A percentile compares a stretch with the other conserved stretches of the same genome.
Evolutionary conservation across 2,113 vertebrate genomes (phyloP).

Genomic region (Phalacrocorax brasilianus): DNA sequence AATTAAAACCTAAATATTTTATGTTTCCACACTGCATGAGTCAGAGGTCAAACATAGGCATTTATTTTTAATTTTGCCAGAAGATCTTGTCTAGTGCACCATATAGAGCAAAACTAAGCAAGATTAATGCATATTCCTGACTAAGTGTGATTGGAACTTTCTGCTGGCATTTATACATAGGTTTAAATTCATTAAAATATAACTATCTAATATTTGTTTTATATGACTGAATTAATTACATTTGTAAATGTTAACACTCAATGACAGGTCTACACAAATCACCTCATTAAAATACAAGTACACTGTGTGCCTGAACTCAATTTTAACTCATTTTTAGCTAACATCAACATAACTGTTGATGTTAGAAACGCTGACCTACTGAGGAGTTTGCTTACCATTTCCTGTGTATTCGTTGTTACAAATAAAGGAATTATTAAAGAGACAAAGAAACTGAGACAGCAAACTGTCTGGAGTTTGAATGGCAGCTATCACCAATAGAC

Average conservation of each 20-base stretch:
- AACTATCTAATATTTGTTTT: slow-evolving; percentile 70
- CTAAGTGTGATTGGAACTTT: slow-evolving; percentile 80
- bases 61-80: slow-evolving; percentile 79
- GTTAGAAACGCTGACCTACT: background rate
- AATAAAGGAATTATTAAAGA: background rate
- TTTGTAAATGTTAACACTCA: slow-evolving; percentile 71
- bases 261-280: slow-evolving; percentile 56
- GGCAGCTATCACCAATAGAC: background rate
- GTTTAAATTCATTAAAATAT: slow-evolving; percentile 74
- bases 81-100: slow-evolving; percentile 69
- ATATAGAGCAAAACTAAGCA: slow-evolving; percentile 73
- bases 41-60: slow-evolving; percentile 76
- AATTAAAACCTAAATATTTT: slow-evolving; percentile 66
- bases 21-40: slow-evolving; percentile 81
- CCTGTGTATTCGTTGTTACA: background rate
- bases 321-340: slow-evolving; percentile 40
- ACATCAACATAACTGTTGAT: background rate
- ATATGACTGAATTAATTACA: slow-evolving; percentile 64
- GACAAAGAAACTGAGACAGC: background rate
- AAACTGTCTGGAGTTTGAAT: background rate
- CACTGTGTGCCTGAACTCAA: slow-evolving; percentile 26
- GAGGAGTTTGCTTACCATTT: background rate
- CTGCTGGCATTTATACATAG: slow-evolving; percentile 72
- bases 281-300: slow-evolving; percentile 56
- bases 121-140: slow-evolving; percentile 78